These are phyloP conservation scores for Sinocyclocheilus grahami DNA, from an alignment of 2,113 vertebrate genomes.

Conservation along the genomic window DNA sequence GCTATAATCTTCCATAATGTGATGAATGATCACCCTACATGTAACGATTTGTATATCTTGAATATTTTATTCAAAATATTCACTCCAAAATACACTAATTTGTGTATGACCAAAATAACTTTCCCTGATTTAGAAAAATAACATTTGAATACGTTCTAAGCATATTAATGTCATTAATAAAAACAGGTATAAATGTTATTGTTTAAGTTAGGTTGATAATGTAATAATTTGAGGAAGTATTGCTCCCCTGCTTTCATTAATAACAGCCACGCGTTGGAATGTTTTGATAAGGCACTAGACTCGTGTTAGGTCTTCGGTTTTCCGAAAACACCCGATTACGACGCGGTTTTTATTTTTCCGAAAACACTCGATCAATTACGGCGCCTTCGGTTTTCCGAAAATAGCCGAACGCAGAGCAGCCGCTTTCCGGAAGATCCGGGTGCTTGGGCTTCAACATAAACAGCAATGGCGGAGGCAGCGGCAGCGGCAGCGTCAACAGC, in stretches of 20 bases:
- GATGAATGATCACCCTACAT: neutral
- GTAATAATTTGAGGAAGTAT: too few relatives aligned
- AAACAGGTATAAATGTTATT: too few relatives aligned
- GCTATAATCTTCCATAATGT: neutral
- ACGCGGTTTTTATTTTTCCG: conserved; percentile 7
- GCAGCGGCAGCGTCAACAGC: conserved; percentile 71
- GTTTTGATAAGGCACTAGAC: neutral
- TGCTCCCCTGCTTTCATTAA: too few relatives aligned
- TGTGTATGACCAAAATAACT: neutral
- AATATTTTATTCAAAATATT: neutral
- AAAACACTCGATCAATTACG: conserved; percentile 11
- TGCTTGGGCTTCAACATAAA: conserved; percentile 76
- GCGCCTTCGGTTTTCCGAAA: conserved; percentile 46
- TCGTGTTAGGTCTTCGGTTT: neutral
- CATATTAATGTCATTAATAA: too few relatives aligned
- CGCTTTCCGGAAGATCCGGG: conserved; percentile 78
- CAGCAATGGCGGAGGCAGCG: conserved; percentile 85
- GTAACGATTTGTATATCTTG: neutral
- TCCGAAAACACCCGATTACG: neutral
- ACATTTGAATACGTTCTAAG: too few relatives aligned
- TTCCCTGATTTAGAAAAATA: neutral
- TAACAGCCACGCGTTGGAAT: too few relatives aligned
- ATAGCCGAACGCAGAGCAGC: conserved; percentile 61
- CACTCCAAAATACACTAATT: neutral
- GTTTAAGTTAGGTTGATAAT: too few relatives aligned